Base-by-base conservation (phyloP, 2,797 vertebrate species). In the Cheracebus regulus region DNA sequence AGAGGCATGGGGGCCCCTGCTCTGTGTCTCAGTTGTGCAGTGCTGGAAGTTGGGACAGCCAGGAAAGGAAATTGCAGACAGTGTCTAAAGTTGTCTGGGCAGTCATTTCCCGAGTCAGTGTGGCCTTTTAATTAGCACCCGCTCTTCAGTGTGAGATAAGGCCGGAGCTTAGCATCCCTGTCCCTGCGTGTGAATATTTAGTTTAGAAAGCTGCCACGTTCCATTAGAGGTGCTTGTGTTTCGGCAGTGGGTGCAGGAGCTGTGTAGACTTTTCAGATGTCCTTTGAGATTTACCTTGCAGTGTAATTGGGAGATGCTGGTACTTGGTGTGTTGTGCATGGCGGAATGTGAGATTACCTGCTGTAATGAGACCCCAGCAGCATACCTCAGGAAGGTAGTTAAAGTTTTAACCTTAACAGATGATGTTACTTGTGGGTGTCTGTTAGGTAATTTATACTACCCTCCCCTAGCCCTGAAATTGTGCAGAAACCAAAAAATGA, bases 321-420 rank as follows among this genome's bases (percentile, higher is more conserved):
- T 97, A 81, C 95, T 96, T 94, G 86, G 95, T 89, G 96, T 97
- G 96, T 96, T 94, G 97, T 89, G 90, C 88, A 30, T 94, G 96
- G 95, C 36, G 30, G 97, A 97, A 96, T 97, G 93, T 78, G 96
- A 93, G 97, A 97, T 96, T 95, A 89, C 96, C 50, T 96, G 96
- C 95, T 78, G 96, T 98, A 97, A 98, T 98, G 97, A 98, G 97
- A 97, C 96, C 97, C 97, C 97, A 95, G 96, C 96, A 98, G 97
- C 97, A 91, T 90, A 97, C 96, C 95, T 92, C 79, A 48, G 92
- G 90, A 96, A 97, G 97, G 96, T 79, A 96, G 97, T 93, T 97
- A 80, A 83, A 91, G 96, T 97, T 96, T 97, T 97, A 97, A 97
- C 97, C 97, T 96, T 86, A 96, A 83, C 84, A 78, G 93, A 84